Evolutionary conservation across 2,797 vertebrate genomes (phyloP).

Genomic region (Astyanax mexicanus): DNA sequence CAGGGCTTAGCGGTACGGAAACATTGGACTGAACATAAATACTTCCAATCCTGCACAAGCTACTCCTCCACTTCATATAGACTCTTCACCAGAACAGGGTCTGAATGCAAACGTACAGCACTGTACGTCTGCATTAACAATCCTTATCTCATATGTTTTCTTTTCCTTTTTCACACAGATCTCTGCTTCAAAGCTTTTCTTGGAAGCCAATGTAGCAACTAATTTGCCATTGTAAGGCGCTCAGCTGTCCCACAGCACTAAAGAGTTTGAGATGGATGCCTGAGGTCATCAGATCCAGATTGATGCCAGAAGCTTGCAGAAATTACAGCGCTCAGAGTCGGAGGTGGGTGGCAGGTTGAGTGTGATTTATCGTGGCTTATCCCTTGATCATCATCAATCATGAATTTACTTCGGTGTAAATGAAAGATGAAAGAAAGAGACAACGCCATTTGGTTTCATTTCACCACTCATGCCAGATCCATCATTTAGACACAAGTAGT

Average conservation of each 20-base stretch:
- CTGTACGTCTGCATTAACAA: neutral
- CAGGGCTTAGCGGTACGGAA: neutral
- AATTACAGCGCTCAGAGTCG: constrained; percentile 6
- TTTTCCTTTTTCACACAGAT: neutral
- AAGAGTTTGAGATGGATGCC: constrained; percentile 5
- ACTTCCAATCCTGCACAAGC: neutral
- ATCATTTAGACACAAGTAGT: neutral
- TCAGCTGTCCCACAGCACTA: constrained; percentile 8
- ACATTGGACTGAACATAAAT: neutral
- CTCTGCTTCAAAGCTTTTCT: neutral
- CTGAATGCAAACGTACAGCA: neutral
- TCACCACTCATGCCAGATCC: neutral
- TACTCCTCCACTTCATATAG: constrained; percentile 4
- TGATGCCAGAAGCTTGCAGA: neutral
- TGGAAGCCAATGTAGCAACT: neutral
- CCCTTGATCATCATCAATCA: constrained; percentile 22
- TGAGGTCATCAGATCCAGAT: constrained; percentile 1
- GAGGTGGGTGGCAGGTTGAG: neutral
- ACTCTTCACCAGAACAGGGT: constrained; percentile 12
- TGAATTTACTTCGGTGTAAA: constrained; percentile 14
- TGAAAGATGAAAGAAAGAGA: constrained; percentile 8
- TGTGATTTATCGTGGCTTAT: constrained; percentile 14
- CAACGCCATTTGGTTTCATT: neutral
- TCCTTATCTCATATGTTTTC: neutral
- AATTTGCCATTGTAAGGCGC: constrained; percentile 16